Percentiles rank a stretch among this genome's conserved stretches.
Conservation (phyloP, 2,888 invertebrate species). For the Euclidia mi region DNA sequence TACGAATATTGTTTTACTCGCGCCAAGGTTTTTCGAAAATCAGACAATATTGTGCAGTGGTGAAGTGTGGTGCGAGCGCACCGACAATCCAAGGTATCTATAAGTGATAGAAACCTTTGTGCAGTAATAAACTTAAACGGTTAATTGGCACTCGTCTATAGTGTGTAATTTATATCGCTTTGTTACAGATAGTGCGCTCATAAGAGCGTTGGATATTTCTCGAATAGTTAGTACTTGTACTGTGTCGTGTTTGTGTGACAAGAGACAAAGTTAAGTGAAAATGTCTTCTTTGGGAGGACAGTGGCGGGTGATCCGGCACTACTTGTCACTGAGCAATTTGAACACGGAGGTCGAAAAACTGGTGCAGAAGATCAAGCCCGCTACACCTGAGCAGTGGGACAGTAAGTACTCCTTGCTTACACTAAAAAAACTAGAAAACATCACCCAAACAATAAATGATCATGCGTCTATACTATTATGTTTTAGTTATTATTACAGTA, state of each 20-base stretch:
- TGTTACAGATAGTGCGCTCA: not conserved
- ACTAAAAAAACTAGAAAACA: not conserved
- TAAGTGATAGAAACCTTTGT: not conserved
- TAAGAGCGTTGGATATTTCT: constrained; percentile 26
- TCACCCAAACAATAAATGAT: too few species aligned
- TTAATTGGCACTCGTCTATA: not conserved
- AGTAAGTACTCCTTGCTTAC: constrained; percentile 68
- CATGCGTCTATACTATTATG: too few species aligned
- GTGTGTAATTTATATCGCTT: not conserved
- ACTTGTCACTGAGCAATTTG: constrained; percentile 76
- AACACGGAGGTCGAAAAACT: constrained; percentile 81
- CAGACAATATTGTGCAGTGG: constrained; percentile 19
- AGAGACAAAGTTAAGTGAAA: constrained; percentile 11
- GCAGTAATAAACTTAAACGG: not conserved
- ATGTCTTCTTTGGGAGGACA: constrained; percentile 84
- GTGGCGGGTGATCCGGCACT: constrained; percentile 83
- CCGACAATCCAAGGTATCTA: not conserved
- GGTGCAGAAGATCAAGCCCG: constrained; percentile 76
- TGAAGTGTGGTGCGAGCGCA: not conserved
- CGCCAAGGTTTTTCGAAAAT: constrained; percentile 32
- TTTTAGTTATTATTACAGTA: too few species aligned
- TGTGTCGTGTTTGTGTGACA: constrained; percentile 2
- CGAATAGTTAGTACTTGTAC: constrained; percentile 23
- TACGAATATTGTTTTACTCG: constrained; percentile 53
- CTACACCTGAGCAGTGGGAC: constrained; percentile 81